phyloP scores from a whole-genome alignment of 2,113 vertebrate genomes.

The Tenebrosternarchus preto region DNA sequence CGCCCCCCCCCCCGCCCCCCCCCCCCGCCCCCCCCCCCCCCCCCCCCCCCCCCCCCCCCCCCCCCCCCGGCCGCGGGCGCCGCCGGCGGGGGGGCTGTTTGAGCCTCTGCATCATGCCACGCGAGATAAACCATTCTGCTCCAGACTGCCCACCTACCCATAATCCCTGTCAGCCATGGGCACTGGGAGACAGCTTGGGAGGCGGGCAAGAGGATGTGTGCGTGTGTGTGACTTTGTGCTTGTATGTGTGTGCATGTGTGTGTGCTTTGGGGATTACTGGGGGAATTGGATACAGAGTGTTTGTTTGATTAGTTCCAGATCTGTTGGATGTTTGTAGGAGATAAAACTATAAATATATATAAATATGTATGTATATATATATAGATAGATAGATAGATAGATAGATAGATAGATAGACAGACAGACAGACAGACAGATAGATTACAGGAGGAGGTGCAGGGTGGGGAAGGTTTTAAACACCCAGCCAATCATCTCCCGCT shows the following conservation, averaged over 20 bases:
- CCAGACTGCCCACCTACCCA: slow-evolving; percentile 30
- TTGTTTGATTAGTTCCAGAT: slow-evolving; percentile 55
- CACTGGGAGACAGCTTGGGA: slow-evolving; percentile 26
- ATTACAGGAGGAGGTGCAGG: neutral
- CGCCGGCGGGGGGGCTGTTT: no score
- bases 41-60: no score
- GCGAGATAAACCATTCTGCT: slow-evolving; percentile 35
- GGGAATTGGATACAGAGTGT: slow-evolving; percentile 36
- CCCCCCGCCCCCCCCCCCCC: no score
- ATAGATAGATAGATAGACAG: no score
- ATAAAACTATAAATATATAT: slow-evolving; percentile 29
- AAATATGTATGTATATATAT: no score
- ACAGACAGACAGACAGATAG: no score
- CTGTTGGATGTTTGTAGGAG: slow-evolving; percentile 41
- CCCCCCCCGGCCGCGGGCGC: no score
- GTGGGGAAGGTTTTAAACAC: neutral
- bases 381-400: no score
- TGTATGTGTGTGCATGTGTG: slow-evolving; percentile 26
- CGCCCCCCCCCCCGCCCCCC: neutral
- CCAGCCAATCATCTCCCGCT: slow-evolving; percentile 29
- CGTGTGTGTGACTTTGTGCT: slow-evolving; percentile 38
- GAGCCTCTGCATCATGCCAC: no score
- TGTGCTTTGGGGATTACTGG: slow-evolving; percentile 26
- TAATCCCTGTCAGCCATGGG: slow-evolving; percentile 38
- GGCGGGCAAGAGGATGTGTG: slow-evolving; percentile 32